Evolutionary conservation across 1,140 invertebrate genomes (phyloP), one percentile per base, ranked within the genome.

Genomic region (Brachionus plicatilis): DNA sequence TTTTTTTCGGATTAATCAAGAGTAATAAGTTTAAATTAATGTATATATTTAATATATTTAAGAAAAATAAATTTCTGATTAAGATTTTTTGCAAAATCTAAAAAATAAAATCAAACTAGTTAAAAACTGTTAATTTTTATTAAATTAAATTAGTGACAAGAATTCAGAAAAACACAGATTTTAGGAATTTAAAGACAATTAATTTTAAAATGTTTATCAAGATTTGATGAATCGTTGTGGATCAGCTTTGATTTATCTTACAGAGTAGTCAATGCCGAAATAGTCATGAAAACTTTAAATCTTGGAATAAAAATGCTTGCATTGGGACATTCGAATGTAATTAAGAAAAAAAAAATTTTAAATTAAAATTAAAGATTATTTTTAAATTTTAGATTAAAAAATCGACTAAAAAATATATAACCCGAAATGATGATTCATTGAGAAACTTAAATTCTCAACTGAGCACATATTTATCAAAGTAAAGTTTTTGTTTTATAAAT

Each of bases 221-320:
- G 89, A 45, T 85, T 86, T 66, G 94, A 96, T 88, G 94, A 95
- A 86, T 93, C 92, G 2, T 89, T 96, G 4, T 96, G 95, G 95
- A 92, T 92, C 50, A 91, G 94, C 80, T 89, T 96, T 85, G 94
- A 96, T 90, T 89, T 95, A 7, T 93, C 93, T 33, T 91, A 92
- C 86, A 93, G 92, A 86, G 91, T 92, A 1, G 87, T 96, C 11
- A 87, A 90, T 27, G 90, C 92, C 24, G 92, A 92, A 17, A 92
- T 93, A 0, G 87, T 96, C 5, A 93, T 93, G 5, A 91, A 92
- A 82, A 92, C 96, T 85, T 85, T 95, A 24, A 91, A 91, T 24
- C 90, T 94, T 85, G 94, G 94, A 86, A 92, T 94, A 0, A 90
- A 92, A 84, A 92, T 94, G 50, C 87, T 96, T 6, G 91, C 94